phyloP scores from a whole-genome alignment of 2,888 invertebrate species.

The Cataglyphis cursor region DNA sequence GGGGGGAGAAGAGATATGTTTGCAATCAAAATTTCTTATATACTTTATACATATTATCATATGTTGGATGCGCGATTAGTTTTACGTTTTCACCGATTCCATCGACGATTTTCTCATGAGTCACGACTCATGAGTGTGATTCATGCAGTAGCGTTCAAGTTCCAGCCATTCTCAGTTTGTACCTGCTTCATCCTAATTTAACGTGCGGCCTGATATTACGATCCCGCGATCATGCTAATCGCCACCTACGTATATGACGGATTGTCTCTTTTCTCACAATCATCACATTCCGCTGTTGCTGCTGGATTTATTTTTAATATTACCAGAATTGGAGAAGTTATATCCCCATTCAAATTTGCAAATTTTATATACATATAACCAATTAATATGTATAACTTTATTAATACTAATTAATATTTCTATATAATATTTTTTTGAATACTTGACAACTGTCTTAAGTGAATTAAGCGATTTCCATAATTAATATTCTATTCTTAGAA shows the following conservation, averaged over 20 bases:
- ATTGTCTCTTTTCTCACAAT: constrained; percentile 26
- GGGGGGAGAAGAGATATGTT: background rate
- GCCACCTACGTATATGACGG: constrained; percentile 28
- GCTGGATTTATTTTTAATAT: background rate
- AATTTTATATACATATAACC: constrained; percentile 17
- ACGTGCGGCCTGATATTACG: constrained; percentile 24
- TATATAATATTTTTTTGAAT: background rate
- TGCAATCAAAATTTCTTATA: background rate
- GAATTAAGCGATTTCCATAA: background rate
- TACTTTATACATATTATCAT: constrained; percentile 44
- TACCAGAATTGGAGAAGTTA: background rate
- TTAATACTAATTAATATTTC: background rate
- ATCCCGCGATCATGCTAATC: constrained; percentile 32
- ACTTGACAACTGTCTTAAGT: background rate
- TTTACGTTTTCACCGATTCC: constrained; percentile 72
- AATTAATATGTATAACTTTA: background rate
- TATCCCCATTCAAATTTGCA: background rate
- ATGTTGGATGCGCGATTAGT: constrained; percentile 46
- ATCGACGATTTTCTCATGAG: constrained; percentile 74
- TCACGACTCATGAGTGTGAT: constrained; percentile 71
- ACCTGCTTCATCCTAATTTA: constrained; percentile 55
- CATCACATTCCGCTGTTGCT: constrained; percentile 13
- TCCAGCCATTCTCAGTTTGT: constrained; percentile 31
- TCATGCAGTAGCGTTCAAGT: constrained; percentile 63
- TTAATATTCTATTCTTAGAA: background rate